Evolutionary conservation across 2,113 vertebrate genomes (phyloP).

Genomic region (Oenanthe oenanthe): DNA sequence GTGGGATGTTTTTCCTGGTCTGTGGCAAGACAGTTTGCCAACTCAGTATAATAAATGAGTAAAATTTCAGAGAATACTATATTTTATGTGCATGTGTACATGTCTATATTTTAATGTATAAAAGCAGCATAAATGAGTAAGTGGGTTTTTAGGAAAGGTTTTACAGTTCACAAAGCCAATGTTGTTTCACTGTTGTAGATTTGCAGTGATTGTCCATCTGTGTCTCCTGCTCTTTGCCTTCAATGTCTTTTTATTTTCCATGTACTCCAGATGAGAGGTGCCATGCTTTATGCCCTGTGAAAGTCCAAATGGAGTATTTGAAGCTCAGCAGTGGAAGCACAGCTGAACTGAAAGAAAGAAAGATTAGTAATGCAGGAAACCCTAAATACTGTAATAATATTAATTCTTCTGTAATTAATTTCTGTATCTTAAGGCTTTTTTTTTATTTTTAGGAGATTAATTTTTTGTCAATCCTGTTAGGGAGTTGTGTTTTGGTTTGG

Average conservation of each 20-base stretch:
- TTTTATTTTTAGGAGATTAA: background rate
- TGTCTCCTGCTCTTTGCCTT: background rate
- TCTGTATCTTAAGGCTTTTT: background rate
- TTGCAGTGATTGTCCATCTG: background rate
- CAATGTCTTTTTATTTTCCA: background rate
- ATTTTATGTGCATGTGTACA: background rate
- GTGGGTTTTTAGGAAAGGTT: accelerated
- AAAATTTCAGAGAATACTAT: background rate
- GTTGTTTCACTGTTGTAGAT: background rate
- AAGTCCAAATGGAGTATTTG: background rate
- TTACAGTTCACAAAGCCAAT: background rate
- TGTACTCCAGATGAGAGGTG: background rate
- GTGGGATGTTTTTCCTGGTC: conserved; percentile 33
- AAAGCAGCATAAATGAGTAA: background rate
- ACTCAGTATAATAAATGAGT: background rate
- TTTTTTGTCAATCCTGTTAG: background rate
- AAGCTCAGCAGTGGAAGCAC: background rate
- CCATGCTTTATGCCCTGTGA: background rate
- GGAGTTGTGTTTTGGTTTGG: background rate
- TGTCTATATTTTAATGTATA: background rate
- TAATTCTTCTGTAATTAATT: background rate
- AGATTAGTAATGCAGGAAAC: background rate
- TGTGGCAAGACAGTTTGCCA: background rate
- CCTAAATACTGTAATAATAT: background rate
- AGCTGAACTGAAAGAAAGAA: background rate